These are phyloP conservation scores for Drosophila tropicalis DNA, from an alignment of 1,140 invertebrate genomes.

Conservation along the genomic window DNA sequence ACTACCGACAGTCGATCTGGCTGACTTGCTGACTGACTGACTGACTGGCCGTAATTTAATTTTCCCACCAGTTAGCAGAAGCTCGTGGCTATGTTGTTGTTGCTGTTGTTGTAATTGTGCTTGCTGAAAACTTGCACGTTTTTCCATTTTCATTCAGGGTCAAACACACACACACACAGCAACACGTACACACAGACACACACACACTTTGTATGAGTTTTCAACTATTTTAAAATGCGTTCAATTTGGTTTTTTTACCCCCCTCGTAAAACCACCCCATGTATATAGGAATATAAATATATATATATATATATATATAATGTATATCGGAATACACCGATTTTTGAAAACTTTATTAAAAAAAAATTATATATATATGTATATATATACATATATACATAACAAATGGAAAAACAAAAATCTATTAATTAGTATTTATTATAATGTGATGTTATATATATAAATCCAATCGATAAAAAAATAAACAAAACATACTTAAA, in stretches of 20 bases:
- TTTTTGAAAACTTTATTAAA: constrained; percentile 45
- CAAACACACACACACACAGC: constrained; percentile 12
- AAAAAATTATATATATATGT: no score
- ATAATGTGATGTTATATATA: constrained; percentile 83
- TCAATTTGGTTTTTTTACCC: constrained; percentile 31
- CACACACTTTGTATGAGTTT: constrained; percentile 19
- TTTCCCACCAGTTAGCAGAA: constrained; percentile 21
- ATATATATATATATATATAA: constrained; percentile 57
- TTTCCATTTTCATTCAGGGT: constrained; percentile 40
- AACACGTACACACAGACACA: constrained; percentile 20
- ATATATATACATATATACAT: neutral
- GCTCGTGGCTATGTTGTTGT: neutral
- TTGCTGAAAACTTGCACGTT: constrained; percentile 45
- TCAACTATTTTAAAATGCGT: constrained; percentile 19
- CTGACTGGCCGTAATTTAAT: constrained; percentile 43
- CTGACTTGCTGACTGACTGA: neutral
- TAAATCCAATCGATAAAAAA: constrained; percentile 57
- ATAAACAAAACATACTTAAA: constrained; percentile 28
- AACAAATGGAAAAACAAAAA: constrained; percentile 26
- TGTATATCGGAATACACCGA: constrained; percentile 3
- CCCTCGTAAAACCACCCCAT: constrained; percentile 19
- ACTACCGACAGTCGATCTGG: neutral
- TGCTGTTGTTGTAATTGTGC: neutral
- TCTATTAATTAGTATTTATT: constrained; percentile 81
- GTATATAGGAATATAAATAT: constrained; percentile 65